phyloP scores from a whole-genome alignment of 2,113 vertebrate genomes.

The Oncorhynchus mykiss region DNA sequence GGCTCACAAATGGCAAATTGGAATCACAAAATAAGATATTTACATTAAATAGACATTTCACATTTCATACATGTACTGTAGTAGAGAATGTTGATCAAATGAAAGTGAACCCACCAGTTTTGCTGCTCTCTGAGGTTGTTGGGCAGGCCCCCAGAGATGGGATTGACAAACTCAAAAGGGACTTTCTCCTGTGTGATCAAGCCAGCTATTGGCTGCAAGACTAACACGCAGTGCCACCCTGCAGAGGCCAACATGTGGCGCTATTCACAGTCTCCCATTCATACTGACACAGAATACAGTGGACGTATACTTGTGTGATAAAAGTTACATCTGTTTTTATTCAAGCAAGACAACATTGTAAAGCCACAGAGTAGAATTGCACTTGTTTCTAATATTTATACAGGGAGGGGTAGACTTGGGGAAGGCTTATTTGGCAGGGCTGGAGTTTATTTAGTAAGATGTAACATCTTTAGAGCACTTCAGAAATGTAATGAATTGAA shows the following conservation, averaged over 20 bases:
- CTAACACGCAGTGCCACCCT: too few species aligned
- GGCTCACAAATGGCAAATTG: too few species aligned
- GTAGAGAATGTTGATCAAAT: too few species aligned
- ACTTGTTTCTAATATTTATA: constrained; percentile 48
- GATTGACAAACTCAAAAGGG: too few species aligned
- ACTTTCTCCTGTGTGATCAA: not conserved
- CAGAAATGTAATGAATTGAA: not conserved
- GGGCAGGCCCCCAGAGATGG: not conserved
- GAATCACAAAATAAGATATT: too few species aligned
- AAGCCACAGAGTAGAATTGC: constrained; percentile 45
- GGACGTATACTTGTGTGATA: not conserved
- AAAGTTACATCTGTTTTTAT: constrained; percentile 54
- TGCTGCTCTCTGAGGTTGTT: not conserved
- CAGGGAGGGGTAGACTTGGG: constrained; percentile 16
- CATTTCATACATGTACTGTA: too few species aligned
- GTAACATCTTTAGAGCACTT: too few species aligned
- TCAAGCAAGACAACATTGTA: constrained; percentile 48
- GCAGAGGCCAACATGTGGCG: too few species aligned
- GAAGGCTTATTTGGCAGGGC: constrained; percentile 18
- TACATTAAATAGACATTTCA: too few species aligned
- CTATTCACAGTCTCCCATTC: too few species aligned
- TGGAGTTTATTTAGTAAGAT: not conserved
- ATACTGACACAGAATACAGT: not conserved
- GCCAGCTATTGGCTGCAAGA: not conserved
- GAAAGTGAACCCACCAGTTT: not conserved